Percentiles rank a stretch among this genome's conserved stretches.
Conservation (phyloP, 2,888 invertebrate species). For the Steinernema carpocapsae region DNA sequence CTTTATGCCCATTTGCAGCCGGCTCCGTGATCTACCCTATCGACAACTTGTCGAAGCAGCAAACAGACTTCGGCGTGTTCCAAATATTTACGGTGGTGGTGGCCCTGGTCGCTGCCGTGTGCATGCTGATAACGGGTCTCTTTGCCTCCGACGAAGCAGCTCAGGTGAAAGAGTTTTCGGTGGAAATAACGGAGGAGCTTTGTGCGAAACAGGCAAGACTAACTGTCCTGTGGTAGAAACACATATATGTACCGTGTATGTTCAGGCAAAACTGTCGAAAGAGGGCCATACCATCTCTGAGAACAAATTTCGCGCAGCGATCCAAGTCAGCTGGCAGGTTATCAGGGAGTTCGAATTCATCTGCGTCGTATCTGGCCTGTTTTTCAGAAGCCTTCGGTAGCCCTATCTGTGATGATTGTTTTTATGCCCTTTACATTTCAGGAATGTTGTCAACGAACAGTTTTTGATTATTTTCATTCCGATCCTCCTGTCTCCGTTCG, state of each 20-base stretch:
- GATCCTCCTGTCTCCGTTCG: conserved; percentile 47
- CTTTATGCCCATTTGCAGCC: conserved; percentile 47
- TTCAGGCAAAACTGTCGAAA: background rate
- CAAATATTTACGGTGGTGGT: conserved; percentile 65
- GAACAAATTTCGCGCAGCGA: conserved; percentile 3
- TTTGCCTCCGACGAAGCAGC: conserved; percentile 40
- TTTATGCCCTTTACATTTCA: conserved; percentile 13
- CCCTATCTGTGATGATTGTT: background rate
- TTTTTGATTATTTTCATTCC: conserved; percentile 58
- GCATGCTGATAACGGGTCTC: conserved; percentile 37
- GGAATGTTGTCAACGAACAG: conserved; percentile 52
- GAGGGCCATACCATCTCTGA: conserved; percentile 16
- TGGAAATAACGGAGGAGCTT: conserved; percentile 13
- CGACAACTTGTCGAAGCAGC: conserved; percentile 56
- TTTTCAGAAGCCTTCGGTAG: conserved; percentile 53
- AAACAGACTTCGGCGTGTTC: conserved; percentile 68
- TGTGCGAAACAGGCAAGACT: conserved; percentile 28
- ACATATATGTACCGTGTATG: no score
- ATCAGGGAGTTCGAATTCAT: conserved; percentile 52
- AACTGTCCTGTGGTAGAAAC: no score
- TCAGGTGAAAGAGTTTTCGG: conserved; percentile 35
- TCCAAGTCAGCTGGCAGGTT: conserved; percentile 53
- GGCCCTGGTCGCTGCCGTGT: conserved; percentile 57
- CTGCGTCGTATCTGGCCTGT: conserved; percentile 52
- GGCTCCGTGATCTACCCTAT: conserved; percentile 54